Base-by-base conservation (phyloP, 2,113 vertebrate species). In the Hydrochoerus hydrochaeris region DNA sequence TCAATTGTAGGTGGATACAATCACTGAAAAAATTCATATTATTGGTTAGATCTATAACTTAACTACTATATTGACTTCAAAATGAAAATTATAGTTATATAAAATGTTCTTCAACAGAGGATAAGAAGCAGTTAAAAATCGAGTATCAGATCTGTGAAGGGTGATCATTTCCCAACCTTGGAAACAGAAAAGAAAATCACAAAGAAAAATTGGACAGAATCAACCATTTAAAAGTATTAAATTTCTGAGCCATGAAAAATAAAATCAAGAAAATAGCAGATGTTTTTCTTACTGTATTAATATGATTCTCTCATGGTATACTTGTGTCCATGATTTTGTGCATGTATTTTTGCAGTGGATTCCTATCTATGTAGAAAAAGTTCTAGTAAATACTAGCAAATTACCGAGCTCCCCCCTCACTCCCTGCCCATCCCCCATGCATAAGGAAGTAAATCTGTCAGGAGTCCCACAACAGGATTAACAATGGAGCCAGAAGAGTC, bases 261-360 rank as follows among this genome's bases (percentile, higher is more conserved):
- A 63, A 83, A 73, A 35, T 60, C 46, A 95, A 83, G 58, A 63
- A 86, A 94, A 84, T 38, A 90, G 30, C 85, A 86, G 85, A 49
- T 96, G 60, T 73, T 90, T 94, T 87, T 89, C 67, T 57, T 86
- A 75, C 73, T 35, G 46, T 52, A 92, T 83, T 86, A 88, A n/a
- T 71, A 20, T 13, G 52, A 60, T 41, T 84, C 82, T 89, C 78
- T 92, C 24, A 24, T n/a, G 30, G 0, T 95, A 75, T 67, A 58
- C 75, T 93, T 82, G 24, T 41, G 26, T 78, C 65, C 82, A 22
- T 73, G 49, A 58, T 49, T 69, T 54, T 54, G 17, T 10, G 75
- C 28, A 67, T 9, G 22, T 52, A 52, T 71, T 90, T 83, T 84
- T 62, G 44, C 85, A 46, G 6, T 35, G 32, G 63, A 54, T 81